A percentile compares a stretch with the other conserved stretches of the same genome.
phyloP scores from a whole-genome alignment of 23 tunicate species.

The Phallusia fumigata region DNA sequence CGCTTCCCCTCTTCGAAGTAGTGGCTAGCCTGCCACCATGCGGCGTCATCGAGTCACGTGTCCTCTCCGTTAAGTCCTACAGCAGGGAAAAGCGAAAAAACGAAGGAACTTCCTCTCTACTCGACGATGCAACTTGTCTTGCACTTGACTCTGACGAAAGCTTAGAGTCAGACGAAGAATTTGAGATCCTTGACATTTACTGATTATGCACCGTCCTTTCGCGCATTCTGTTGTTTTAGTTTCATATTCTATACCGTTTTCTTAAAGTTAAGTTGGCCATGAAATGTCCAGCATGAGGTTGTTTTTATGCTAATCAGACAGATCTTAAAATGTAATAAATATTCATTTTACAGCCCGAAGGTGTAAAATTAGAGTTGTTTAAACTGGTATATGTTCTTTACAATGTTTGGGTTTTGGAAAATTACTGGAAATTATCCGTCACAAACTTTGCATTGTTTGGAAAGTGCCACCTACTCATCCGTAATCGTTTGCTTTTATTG shows the following conservation, averaged over 20 bases:
- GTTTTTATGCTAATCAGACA: too few species aligned
- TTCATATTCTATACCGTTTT: background rate
- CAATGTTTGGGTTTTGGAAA: too few species aligned
- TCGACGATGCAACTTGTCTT: conserved; percentile 64
- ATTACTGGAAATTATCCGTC: too few species aligned
- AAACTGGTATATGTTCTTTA: too few species aligned
- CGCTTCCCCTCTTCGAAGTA: conserved; percentile 63
- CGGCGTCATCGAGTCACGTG: conserved; percentile 54
- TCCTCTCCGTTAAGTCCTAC: conserved; percentile 53
- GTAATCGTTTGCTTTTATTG: too few species aligned
- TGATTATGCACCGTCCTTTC: background rate
- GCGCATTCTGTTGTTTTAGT: background rate
- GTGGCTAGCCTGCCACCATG: conserved; percentile 61
- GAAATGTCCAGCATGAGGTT: too few species aligned
- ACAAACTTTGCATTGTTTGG: too few species aligned
- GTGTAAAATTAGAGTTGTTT: too few species aligned
- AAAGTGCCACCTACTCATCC: too few species aligned
- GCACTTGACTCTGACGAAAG: conserved; percentile 86
- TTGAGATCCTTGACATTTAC: conserved; percentile 64
- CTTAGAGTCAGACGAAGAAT: conserved; percentile 77
- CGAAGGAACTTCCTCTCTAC: background rate
- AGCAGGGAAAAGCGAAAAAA: conserved; percentile 28
- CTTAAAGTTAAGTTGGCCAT: background rate
- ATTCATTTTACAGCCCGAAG: too few species aligned
- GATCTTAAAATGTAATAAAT: too few species aligned